Base-by-base conservation (phyloP, 2,888 invertebrate species). In the Drosophila meridionalis region DNA sequence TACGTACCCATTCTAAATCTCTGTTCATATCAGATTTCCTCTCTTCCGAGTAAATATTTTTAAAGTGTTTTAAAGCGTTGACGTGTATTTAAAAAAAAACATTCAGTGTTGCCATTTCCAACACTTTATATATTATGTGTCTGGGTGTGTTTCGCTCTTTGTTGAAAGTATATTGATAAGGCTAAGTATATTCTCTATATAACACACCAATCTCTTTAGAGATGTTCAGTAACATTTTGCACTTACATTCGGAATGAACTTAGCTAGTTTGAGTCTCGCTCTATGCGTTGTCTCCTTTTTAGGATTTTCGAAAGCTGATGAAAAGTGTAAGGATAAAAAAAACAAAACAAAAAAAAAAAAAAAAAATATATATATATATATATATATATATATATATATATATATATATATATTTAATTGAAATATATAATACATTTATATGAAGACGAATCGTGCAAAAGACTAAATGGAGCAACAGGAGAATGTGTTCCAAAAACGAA, bases 391-490 rank as follows among this genome's bases (percentile, higher is more conserved):
- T 5, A 12, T 36, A 6, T 50, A 20, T 40, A 30, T 5, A 1
- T 8, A 32, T 32, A 9, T 4, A 11, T 7, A 40, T 6, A 2
- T 40, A 40, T 40, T 14, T 32, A 14, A 9, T 14, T 20, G 20
- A 20, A n/a, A 5, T 28, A 38, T 8, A 32, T 32, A n/a, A 32
- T n/a, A 9, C 6, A 11, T 6, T 30, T 26, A 9, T n/a, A 9
- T n/a, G 0, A 45, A 50, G n/a, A 2, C 38, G 6, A 11, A 12
- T 9, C 2, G 3, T 74, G 73, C 45, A 52, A 2, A 0, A 63
- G 45, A 43, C 0, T 0, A 0, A 60, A 74, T 63, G 47, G 56
- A 20, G 14, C 28, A 11, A 2, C 38, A 3, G 73, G 73, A 63
- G 11, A 34, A 47, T 74, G 73, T 47, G 28, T 34, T 8, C 9